Evolutionary conservation across 2,888 invertebrate species (phyloP).

Genomic region (Tortricodes alternella): DNA sequence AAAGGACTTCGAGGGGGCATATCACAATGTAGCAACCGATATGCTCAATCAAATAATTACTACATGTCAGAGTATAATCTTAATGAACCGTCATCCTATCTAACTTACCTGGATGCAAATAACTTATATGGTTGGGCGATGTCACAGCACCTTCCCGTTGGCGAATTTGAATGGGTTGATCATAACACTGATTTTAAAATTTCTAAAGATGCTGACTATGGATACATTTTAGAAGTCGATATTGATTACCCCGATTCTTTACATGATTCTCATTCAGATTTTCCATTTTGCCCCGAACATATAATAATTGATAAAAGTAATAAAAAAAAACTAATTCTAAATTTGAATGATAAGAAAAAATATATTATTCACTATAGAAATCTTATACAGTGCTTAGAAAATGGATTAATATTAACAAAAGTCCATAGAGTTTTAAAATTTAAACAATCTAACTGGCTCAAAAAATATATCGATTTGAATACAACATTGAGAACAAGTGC

Average conservation of each 20-base stretch:
- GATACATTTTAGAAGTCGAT: constrained; percentile 31
- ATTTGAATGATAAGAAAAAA: constrained; percentile 19
- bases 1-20: background rate
- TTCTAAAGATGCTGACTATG: constrained; percentile 11
- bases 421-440: constrained; percentile 25
- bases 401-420: constrained; percentile 23
- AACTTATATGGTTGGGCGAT: background rate
- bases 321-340: constrained; percentile 16
- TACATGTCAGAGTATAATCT: constrained; percentile 3
- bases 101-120: background rate
- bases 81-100: background rate
- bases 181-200: background rate
- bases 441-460: constrained; percentile 1
- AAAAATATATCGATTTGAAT: constrained; percentile 30
- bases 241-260: constrained; percentile 24
- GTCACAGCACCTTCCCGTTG: background rate
- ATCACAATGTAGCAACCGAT: background rate
- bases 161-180: constrained; percentile 2
- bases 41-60: background rate
- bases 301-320: constrained; percentile 1
- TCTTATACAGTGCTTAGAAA: constrained; percentile 17
- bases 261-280: constrained; percentile 27
- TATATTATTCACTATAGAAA: constrained; percentile 30
- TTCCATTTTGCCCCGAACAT: constrained; percentile 28
- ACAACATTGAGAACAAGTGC: constrained; percentile 7